Evolutionary conservation across 1,140 invertebrate species (phyloP).

Genomic region (Mesaphorura yosii): DNA sequence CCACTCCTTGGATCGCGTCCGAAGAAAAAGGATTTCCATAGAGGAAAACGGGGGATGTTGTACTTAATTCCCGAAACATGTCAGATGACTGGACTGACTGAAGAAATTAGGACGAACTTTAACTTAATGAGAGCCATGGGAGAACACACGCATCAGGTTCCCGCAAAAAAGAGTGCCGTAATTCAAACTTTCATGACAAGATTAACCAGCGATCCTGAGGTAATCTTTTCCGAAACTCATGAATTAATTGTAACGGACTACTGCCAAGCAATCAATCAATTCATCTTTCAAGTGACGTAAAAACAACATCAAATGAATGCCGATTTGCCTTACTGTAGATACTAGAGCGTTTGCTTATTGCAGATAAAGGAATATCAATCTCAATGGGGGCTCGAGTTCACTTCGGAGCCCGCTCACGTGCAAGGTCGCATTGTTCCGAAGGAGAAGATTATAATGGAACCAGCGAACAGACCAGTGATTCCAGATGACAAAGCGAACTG

Average conservation of each 20-base stretch:
- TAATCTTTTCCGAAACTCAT: neutral
- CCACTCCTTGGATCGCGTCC: slow-evolving; percentile 16
- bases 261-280: neutral
- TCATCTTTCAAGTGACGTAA: too few relatives aligned
- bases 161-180: too few relatives aligned
- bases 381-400: slow-evolving; percentile 5
- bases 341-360: too few relatives aligned
- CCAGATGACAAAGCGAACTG: slow-evolving; percentile 8
- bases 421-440: neutral
- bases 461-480: neutral
- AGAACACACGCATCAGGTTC: slow-evolving; percentile 22
- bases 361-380: too few relatives aligned
- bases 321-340: too few relatives aligned
- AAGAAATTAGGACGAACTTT: slow-evolving; percentile 33
- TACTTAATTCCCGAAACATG: slow-evolving; percentile 37
- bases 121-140: slow-evolving; percentile 33
- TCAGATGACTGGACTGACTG: slow-evolving; percentile 35
- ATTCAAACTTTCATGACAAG: too few relatives aligned
- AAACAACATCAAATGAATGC: slow-evolving; percentile 1
- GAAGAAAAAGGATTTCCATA: slow-evolving; percentile 25
- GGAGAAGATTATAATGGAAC: slow-evolving; percentile 3
- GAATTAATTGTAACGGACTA: neutral
- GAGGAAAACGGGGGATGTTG: slow-evolving; percentile 29
- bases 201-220: too few relatives aligned
- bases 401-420: neutral